Evolutionary conservation across 2,113 vertebrate species (phyloP).

Genomic region (Sterrhoptilus dennistouni): DNA sequence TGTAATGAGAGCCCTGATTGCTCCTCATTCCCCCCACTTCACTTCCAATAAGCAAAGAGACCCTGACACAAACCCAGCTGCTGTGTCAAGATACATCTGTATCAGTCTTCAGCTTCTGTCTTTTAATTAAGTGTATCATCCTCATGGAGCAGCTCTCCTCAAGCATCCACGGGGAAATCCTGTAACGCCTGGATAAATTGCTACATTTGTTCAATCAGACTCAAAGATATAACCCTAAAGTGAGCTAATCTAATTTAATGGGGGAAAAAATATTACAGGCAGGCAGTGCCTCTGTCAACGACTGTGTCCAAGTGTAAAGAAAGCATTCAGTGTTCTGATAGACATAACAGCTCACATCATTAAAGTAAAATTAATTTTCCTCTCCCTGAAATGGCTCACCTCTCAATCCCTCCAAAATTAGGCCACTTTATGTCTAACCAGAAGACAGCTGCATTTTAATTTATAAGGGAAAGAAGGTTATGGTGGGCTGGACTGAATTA

Average conservation of each 20-base stretch:
- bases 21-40: background rate
- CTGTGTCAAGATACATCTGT: constrained; percentile 51
- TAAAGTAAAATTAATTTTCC: constrained; percentile 19
- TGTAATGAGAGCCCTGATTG: background rate
- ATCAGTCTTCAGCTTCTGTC: constrained; percentile 18
- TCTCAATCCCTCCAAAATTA: background rate
- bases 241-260: constrained; percentile 58
- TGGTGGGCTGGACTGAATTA: background rate
- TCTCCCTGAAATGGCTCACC: background rate
- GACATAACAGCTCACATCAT: constrained; percentile 22
- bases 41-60: background rate
- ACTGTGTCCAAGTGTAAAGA: constrained; percentile 29
- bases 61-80: constrained; percentile 44
- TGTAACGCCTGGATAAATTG: constrained; percentile 62
- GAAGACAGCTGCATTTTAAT: background rate
- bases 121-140: constrained; percentile 56
- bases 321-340: background rate
- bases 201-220: constrained; percentile 64
- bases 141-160: constrained; percentile 23
- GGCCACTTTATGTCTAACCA: background rate
- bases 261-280: background rate
- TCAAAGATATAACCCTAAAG: constrained; percentile 32
- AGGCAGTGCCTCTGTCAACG: background rate
- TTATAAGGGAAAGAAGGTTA: background rate
- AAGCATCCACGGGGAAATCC: constrained; percentile 51